These are phyloP conservation scores for Aspiorhynchus laticeps DNA, from an alignment of 2,113 vertebrate species.

Conservation along the genomic window DNA sequence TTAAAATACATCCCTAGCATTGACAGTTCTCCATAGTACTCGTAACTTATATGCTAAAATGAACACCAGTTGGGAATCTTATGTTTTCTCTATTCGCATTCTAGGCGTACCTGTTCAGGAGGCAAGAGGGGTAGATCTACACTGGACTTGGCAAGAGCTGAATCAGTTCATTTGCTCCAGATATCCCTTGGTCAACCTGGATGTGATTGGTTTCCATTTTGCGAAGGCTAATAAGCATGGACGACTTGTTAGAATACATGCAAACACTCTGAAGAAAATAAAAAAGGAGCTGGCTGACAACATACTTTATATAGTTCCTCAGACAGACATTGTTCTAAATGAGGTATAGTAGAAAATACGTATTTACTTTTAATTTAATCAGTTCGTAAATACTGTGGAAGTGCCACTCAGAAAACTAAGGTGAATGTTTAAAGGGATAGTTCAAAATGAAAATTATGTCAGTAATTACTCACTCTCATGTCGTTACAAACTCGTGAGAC, in stretches of 20 bases:
- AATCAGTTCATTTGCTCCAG: constrained; percentile 25
- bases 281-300: neutral
- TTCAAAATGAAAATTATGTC: too few species aligned
- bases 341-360: constrained; percentile 2
- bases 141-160: constrained; percentile 7
- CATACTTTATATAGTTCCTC: constrained; percentile 9
- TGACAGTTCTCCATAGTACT: neutral
- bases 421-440: neutral
- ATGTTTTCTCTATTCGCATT: neutral
- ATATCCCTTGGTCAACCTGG: neutral
- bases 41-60: neutral
- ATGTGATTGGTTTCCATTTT: neutral
- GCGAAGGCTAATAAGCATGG: neutral
- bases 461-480: too few species aligned
- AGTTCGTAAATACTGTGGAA: neutral
- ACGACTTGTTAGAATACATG: neutral
- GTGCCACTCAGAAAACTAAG: neutral
- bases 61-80: neutral
- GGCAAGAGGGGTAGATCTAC: neutral
- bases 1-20: neutral
- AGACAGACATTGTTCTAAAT: neutral
- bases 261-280: neutral
- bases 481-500: too few species aligned
- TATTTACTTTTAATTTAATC: too few species aligned
- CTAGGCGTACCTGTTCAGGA: neutral